Percentiles rank a stretch among this genome's conserved stretches.
Conservation (phyloP, 2,113 vertebrate species). For the Raphicerus campestris region DNA sequence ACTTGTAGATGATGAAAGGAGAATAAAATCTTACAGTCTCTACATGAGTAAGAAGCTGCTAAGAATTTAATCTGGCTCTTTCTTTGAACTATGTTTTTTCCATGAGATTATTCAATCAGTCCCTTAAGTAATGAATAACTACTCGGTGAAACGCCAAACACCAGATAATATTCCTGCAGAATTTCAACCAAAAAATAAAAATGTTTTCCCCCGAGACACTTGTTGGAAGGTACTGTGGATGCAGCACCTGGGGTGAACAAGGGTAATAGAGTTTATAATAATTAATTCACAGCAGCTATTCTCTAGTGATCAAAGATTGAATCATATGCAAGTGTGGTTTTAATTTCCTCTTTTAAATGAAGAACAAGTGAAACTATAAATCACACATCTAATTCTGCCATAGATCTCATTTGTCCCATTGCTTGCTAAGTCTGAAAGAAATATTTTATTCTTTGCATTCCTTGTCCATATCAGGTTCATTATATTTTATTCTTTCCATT, state of each 20-base stretch:
- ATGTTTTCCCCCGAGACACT: neutral
- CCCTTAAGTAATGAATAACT: neutral
- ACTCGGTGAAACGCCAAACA: neutral
- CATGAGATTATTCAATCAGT: neutral
- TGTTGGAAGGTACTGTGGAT: constrained; percentile 6
- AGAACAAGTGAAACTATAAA: constrained; percentile 71
- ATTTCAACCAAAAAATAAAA: neutral
- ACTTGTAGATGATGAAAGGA: neutral
- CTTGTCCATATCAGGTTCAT: constrained; percentile 45
- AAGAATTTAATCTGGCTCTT: neutral
- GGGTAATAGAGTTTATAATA: constrained; percentile 54
- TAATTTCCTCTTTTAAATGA: constrained; percentile 77
- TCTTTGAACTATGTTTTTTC: neutral
- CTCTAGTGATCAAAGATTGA: constrained; percentile 73
- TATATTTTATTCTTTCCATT: constrained; percentile 46
- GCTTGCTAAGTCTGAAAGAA: constrained; percentile 54
- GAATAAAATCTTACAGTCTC: neutral
- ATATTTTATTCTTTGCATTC: constrained; percentile 61
- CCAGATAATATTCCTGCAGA: neutral
- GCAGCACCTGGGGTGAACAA: constrained; percentile 59
- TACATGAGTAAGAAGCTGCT: neutral
- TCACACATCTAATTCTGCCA: constrained; percentile 53
- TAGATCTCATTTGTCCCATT: constrained; percentile 64
- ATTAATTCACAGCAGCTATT: constrained; percentile 70
- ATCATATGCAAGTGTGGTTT: constrained; percentile 74